phyloP scores from a whole-genome alignment of 2,888 invertebrate species.

The Plagiodera versicolora region DNA sequence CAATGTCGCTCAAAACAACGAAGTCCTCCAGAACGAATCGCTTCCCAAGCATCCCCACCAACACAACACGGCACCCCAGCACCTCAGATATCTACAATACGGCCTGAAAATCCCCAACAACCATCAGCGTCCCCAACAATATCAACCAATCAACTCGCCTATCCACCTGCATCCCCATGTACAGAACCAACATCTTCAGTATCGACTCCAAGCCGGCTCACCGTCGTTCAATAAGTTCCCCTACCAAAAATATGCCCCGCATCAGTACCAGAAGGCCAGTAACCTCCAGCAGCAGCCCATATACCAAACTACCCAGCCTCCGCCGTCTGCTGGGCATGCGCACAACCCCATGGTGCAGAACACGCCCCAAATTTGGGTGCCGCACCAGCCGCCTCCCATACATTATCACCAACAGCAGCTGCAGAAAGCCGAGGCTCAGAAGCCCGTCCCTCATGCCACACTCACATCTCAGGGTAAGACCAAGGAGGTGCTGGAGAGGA shows the following conservation, averaged over 20 bases:
- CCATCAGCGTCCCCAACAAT: slow-evolving; percentile 52
- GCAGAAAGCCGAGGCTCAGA: slow-evolving; percentile 29
- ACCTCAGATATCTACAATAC: slow-evolving; percentile 60
- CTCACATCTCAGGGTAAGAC: slow-evolving; percentile 32
- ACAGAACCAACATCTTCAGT: slow-evolving; percentile 44
- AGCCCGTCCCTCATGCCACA: slow-evolving; percentile 19
- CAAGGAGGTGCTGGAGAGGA: slow-evolving; percentile 42
- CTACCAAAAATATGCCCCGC: slow-evolving; percentile 28
- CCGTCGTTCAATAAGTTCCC: slow-evolving; percentile 29
- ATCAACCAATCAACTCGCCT: slow-evolving; percentile 58
- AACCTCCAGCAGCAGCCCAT: slow-evolving; percentile 29
- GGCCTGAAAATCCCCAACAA: slow-evolving; percentile 60
- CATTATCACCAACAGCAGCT: slow-evolving; percentile 47
- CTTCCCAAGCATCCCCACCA: slow-evolving; percentile 59
- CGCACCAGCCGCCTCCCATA: slow-evolving; percentile 45
- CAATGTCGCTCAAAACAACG: slow-evolving; percentile 36
- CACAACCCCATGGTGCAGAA: slow-evolving; percentile 43
- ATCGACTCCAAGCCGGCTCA: slow-evolving; percentile 43
- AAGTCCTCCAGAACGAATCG: slow-evolving; percentile 37
- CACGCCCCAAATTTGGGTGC: slow-evolving; percentile 47
- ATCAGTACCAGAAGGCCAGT: slow-evolving; percentile 25
- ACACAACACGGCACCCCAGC: slow-evolving; percentile 61
- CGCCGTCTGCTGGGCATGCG: slow-evolving; percentile 39
- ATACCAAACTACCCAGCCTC: slow-evolving; percentile 32
- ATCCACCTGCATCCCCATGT: slow-evolving; percentile 48